Percentiles rank a stretch among this genome's conserved stretches.
Evolutionary conservation across 2,113 vertebrate species (phyloP).

Genomic region (Scolopax mira): DNA sequence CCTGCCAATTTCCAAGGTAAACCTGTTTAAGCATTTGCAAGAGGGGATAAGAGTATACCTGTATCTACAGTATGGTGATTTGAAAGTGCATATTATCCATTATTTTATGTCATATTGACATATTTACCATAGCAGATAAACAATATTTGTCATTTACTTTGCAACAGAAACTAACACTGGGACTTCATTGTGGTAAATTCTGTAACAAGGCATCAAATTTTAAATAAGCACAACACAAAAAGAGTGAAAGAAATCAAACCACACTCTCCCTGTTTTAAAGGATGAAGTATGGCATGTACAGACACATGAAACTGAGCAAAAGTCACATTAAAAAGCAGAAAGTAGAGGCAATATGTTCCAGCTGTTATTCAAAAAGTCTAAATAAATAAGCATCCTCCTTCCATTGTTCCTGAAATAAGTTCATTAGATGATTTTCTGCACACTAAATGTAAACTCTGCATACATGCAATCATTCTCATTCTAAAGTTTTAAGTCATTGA

Average conservation of each 20-base stretch:
- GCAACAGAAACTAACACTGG: neutral
- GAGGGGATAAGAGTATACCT: neutral
- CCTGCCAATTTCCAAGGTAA: neutral
- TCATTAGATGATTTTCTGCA: neutral
- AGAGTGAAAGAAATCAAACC: neutral
- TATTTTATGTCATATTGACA: neutral
- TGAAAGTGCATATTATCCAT: neutral
- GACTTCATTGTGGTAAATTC: neutral
- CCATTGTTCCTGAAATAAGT: neutral
- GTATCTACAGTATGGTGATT: neutral
- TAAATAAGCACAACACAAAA: neutral
- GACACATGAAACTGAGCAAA: neutral
- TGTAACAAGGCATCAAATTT: neutral
- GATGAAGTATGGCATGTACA: neutral
- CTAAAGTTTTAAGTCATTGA: neutral
- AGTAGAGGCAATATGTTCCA: neutral
- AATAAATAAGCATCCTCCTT: neutral
- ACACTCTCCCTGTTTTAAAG: neutral
- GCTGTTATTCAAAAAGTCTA: neutral
- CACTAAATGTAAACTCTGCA: neutral
- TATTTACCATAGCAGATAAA: neutral
- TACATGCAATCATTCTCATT: neutral
- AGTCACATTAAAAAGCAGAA: neutral
- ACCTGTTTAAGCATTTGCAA: neutral
- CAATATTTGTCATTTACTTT: neutral